phyloP scores from a whole-genome alignment of 2,888 invertebrate species.

The Anagyrus pseudococci region DNA sequence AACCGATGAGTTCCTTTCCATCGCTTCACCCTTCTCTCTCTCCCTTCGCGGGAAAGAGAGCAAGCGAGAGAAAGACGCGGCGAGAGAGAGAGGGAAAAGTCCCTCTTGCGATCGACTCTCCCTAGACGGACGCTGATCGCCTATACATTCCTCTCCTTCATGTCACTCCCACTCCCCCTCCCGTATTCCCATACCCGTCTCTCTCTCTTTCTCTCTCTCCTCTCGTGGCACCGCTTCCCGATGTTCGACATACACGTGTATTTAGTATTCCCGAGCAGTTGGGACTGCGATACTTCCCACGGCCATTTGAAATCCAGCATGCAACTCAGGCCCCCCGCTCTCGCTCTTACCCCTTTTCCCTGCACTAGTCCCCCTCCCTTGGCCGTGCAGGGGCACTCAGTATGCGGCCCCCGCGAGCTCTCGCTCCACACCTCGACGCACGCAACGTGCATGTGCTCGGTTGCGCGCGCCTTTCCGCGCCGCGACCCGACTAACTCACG shows the following conservation, averaged over 20 bases:
- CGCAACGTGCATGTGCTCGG: too few species aligned
- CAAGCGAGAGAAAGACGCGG: too few species aligned
- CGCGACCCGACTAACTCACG: too few species aligned
- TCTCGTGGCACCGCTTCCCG: constrained; percentile 4
- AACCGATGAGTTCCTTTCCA: constrained; percentile 37
- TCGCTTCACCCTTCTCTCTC: constrained; percentile 36
- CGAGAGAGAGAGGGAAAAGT: too few species aligned
- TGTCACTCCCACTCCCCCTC: too few species aligned
- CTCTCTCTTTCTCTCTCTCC: constrained; percentile 11
- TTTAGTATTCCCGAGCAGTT: constrained; percentile 56
- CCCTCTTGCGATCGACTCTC: constrained; percentile 39
- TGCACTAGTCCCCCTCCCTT: constrained; percentile 12
- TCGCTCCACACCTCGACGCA: too few species aligned
- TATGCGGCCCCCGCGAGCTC: too few species aligned
- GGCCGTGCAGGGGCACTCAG: constrained; percentile 6
- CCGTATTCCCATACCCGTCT: constrained; percentile 3
- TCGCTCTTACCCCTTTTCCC: background rate
- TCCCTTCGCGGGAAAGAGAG: too few species aligned
- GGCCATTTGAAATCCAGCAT: constrained; percentile 49
- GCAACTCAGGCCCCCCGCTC: too few species aligned
- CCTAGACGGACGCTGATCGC: constrained; percentile 11
- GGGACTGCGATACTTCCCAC: constrained; percentile 57
- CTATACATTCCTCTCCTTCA: too few species aligned
- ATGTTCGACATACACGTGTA: constrained; percentile 42
- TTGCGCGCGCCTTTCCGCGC: too few species aligned